Evolutionary conservation across 2,888 invertebrate species (phyloP), one percentile per base, ranked within the genome.

Genomic region (Chorisops tibialis): DNA sequence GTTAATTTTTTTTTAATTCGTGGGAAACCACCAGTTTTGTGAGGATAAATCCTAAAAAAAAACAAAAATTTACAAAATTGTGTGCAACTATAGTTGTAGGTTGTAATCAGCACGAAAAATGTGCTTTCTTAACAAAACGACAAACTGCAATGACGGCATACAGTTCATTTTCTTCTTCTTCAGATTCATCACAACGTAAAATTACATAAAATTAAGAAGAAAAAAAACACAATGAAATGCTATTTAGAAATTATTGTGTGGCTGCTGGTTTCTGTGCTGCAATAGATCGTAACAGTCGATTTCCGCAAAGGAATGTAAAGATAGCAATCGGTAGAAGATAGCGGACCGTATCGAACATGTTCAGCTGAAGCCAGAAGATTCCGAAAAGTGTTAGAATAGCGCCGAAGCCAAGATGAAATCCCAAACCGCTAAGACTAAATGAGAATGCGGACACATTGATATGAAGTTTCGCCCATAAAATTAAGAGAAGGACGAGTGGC

Each of bases 261-360:
- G 47, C 12, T n/a, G 39, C 22, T 6, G 54, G 51, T 24, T 65
- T 65, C 45, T 63, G 61, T 11, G 67, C 63, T 30, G 87, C 93
- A 69, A 97, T 86, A 63, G 86, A 84, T 63, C 93, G 88, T 70
- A 99, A 84, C 75, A 98, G 83, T 68, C 92, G 87, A 77, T 96
- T 96, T 2, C 98, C 98, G 64, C 91, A 87, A 39, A 98, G 84
- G 84, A 98, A 97, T 61, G 97, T 96, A 67, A 96, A 83, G 39
- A 89, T 81, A 62, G 88, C 95, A 61, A 98, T 82, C 63, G 91
- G 87, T 68, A 91, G 81, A 70, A 99, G 83, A 81, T 93, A 94
- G 69, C 93, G 89, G 70, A 96, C 81, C 16, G 98, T 96, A 68
- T 89, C 87, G 82, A 99, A 99, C 98, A 99, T 99, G 73, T 94